Conservation (phyloP, 2,113 vertebrate species). For the Halichoerus grypus region DNA sequence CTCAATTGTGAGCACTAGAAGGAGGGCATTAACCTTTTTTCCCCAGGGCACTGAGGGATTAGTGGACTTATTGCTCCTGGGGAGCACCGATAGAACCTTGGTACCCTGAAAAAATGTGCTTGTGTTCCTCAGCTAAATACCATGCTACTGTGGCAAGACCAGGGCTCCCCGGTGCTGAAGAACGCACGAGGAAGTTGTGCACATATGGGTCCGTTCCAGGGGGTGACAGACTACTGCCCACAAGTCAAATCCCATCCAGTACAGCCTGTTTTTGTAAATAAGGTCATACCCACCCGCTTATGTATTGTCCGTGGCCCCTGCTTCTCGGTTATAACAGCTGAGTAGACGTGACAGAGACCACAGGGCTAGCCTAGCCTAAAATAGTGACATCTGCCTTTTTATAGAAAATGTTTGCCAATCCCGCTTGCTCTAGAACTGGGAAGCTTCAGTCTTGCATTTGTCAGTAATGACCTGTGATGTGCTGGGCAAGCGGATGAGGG, state of each 20-base stretch:
- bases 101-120: background rate
- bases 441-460: background rate
- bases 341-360: background rate
- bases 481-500: background rate
- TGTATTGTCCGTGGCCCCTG: background rate
- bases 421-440: background rate
- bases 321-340: background rate
- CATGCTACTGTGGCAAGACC: background rate
- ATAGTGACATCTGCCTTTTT: constrained; percentile 1
- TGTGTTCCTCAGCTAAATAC: background rate
- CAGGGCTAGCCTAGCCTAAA: background rate
- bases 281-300: background rate
- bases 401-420: background rate
- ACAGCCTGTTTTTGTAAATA: background rate
- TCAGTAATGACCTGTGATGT: background rate
- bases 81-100: accelerated
- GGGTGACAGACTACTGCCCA: background rate
- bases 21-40: background rate
- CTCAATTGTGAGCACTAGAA: background rate
- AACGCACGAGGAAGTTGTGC: accelerated
- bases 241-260: background rate
- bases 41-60: background rate
- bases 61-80: background rate
- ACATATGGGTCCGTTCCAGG: no score
- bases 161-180: accelerated